Conservation (phyloP, 2,888 invertebrate genomes). For the Seira musarum region DNA sequence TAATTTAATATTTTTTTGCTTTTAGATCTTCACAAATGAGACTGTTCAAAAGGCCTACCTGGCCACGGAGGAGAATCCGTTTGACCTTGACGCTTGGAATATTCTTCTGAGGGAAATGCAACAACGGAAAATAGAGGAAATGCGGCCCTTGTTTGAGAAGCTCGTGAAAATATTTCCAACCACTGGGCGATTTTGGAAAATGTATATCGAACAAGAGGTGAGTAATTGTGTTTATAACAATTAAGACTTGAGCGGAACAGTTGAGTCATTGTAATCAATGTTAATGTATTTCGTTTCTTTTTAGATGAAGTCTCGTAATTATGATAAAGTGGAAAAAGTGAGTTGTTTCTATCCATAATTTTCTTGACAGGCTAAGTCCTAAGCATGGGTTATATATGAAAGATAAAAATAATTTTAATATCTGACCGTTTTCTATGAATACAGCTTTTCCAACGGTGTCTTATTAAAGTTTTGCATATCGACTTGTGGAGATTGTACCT, state of each 20-base stretch:
- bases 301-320: conserved; percentile 97
- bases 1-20: too few species aligned
- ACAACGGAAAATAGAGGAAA: conserved; percentile 88
- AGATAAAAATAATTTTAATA: too few species aligned
- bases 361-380: too few species aligned
- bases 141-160: conserved; percentile 92
- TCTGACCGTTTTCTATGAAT: too few species aligned
- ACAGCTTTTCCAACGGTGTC: conserved; percentile 96
- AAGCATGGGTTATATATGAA: too few species aligned
- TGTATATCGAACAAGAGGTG: conserved; percentile 98
- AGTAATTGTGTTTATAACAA: conserved; percentile 54
- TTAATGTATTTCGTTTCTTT: conserved; percentile 72
- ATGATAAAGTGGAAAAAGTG: conserved; percentile 99
- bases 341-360: too few species aligned
- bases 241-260: too few species aligned
- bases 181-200: conserved; percentile 98
- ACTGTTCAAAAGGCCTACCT: conserved; percentile 87
- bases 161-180: conserved; percentile 96
- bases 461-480: conserved; percentile 98
- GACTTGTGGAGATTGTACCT: conserved; percentile 99
- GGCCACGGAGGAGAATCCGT: conserved; percentile 89
- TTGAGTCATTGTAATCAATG: too few species aligned
- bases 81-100: conserved; percentile 99
- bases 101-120: conserved; percentile 95
- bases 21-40: conserved; percentile 74